Evolutionary conservation across 2,797 vertebrate genomes (phyloP).

Genomic region (Cyclopterus lumpus): DNA sequence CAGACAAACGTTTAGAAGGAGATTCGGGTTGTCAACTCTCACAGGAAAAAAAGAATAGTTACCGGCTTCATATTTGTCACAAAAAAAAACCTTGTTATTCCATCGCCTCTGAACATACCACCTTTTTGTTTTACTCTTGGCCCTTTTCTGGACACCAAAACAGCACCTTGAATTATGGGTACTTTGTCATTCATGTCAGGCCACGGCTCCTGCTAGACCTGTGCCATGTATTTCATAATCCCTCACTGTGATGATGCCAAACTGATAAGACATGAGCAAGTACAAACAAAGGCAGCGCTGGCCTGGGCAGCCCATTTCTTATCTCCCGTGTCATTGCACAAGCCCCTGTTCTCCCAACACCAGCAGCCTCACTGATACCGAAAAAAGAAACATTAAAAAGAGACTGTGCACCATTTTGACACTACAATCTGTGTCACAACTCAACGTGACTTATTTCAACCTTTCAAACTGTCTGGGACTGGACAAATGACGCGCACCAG

Average conservation of each 20-base stretch:
- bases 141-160: slow-evolving; percentile 25
- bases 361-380: slow-evolving; percentile 42
- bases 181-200: slow-evolving; percentile 57
- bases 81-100: no score
- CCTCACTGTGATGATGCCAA: slow-evolving; percentile 61
- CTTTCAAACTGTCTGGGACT: slow-evolving; percentile 12
- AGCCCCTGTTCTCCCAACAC: slow-evolving; percentile 61
- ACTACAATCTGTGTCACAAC: slow-evolving; percentile 11
- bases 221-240: slow-evolving; percentile 70
- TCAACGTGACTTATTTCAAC: slow-evolving; percentile 24
- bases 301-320: slow-evolving; percentile 60
- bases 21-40: neutral
- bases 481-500: slow-evolving; percentile 8
- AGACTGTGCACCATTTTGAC: slow-evolving; percentile 40
- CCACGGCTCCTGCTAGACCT: slow-evolving; percentile 36
- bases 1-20: neutral
- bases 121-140: neutral
- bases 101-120: neutral
- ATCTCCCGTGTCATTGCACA: slow-evolving; percentile 72
- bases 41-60: neutral
- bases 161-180: slow-evolving; percentile 23
- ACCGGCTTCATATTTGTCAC: neutral
- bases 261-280: slow-evolving; percentile 77
- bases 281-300: slow-evolving; percentile 72
- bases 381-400: slow-evolving; percentile 66